These are phyloP conservation scores for Meiosimyza decipiens DNA, from an alignment of 2,888 invertebrate species.

Conservation along the genomic window DNA sequence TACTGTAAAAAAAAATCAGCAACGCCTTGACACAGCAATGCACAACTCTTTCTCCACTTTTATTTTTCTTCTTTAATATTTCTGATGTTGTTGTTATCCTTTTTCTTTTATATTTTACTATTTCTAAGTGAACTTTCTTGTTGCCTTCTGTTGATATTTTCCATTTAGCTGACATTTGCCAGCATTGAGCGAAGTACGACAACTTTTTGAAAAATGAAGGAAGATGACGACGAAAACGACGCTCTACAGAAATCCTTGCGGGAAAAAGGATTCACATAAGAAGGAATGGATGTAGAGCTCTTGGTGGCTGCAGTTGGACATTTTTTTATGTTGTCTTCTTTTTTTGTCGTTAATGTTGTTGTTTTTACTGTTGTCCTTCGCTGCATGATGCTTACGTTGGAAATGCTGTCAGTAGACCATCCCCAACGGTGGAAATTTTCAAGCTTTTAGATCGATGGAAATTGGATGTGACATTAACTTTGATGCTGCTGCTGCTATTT, in stretches of 20 bases:
- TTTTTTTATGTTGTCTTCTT: slow-evolving; percentile 8
- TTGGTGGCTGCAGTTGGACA: slow-evolving; percentile 33
- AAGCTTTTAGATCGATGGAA: slow-evolving; percentile 53
- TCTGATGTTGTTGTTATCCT: neutral
- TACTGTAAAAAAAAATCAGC: neutral
- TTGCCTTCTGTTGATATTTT: slow-evolving; percentile 32
- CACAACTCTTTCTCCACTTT: too few species aligned
- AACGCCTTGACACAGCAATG: neutral
- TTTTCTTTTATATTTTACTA: slow-evolving; percentile 1
- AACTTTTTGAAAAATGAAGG: slow-evolving; percentile 34
- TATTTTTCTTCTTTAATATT: too few species aligned
- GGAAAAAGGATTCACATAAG: slow-evolving; percentile 19
- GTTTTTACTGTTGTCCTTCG: slow-evolving; percentile 1
- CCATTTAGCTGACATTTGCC: slow-evolving; percentile 30
- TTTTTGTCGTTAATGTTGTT: slow-evolving; percentile 15
- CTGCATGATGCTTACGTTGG: slow-evolving; percentile 43
- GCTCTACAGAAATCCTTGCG: slow-evolving; percentile 16
- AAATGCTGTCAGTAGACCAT: slow-evolving; percentile 50
- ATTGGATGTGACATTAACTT: slow-evolving; percentile 55
- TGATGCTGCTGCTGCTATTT: slow-evolving; percentile 34
- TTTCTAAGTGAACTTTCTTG: slow-evolving; percentile 15
- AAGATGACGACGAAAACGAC: slow-evolving; percentile 12
- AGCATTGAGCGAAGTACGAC: slow-evolving; percentile 35
- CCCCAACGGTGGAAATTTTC: slow-evolving; percentile 51
- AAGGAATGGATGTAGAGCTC: slow-evolving; percentile 27